Evolutionary conservation across 2,797 vertebrate genomes (phyloP).

Genomic region (Hydrocynus forskahlii): DNA sequence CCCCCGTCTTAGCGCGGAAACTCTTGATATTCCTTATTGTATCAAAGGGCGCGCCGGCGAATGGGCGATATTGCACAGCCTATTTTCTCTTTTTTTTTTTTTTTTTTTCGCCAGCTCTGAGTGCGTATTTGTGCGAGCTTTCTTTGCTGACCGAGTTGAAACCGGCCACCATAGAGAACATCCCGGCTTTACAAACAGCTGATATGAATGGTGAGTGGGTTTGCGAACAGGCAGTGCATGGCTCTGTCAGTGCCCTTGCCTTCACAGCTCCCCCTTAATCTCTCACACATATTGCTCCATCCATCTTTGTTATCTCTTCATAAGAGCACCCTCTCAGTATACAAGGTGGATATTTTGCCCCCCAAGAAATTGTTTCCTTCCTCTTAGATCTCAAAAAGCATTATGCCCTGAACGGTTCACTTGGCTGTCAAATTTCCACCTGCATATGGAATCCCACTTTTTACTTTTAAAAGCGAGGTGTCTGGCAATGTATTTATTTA

Average conservation of each 20-base stretch:
- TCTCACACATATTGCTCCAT: slow-evolving; percentile 64
- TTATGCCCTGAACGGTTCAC: slow-evolving; percentile 51
- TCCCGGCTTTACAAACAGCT: slow-evolving; percentile 47
- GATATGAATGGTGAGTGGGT: slow-evolving; percentile 57
- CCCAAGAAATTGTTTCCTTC: slow-evolving; percentile 58
- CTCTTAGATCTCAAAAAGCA: slow-evolving; percentile 54
- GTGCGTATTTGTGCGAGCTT: slow-evolving; percentile 29
- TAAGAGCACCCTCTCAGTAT: slow-evolving; percentile 55
- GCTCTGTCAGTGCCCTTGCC: slow-evolving; percentile 56
- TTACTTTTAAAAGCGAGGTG: slow-evolving; percentile 25
- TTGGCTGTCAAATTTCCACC: slow-evolving; percentile 43
- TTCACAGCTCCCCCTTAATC: slow-evolving; percentile 58
- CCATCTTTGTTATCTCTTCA: slow-evolving; percentile 64
- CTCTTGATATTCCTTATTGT: not conserved
- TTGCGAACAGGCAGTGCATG: slow-evolving; percentile 44
- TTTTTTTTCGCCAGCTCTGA: not conserved
- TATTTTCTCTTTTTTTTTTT: not conserved
- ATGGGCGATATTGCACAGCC: slow-evolving; percentile 15
- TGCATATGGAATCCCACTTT: slow-evolving; percentile 43
- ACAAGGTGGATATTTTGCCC: slow-evolving; percentile 46
- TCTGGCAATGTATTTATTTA: not conserved
- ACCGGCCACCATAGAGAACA: slow-evolving; percentile 47
- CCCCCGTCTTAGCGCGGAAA: not conserved
- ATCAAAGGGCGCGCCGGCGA: slow-evolving; percentile 1
- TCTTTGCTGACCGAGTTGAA: slow-evolving; percentile 41